phyloP scores from a whole-genome alignment of 1,140 invertebrate species.

The Trichoplusia ni region DNA sequence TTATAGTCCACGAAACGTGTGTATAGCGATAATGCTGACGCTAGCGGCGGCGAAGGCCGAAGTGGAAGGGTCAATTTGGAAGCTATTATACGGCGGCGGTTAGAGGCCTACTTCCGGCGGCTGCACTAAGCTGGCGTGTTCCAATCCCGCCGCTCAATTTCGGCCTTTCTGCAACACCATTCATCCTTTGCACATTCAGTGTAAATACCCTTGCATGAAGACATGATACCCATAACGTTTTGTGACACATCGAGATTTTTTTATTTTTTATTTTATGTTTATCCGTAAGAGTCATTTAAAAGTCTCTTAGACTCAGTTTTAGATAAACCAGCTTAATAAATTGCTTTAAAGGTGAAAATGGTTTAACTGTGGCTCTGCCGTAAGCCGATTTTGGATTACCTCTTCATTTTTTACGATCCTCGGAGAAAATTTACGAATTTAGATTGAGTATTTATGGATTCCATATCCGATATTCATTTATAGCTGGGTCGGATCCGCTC shows the following conservation, averaged over 20 bases:
- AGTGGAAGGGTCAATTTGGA: conserved; percentile 78
- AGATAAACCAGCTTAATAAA: conserved; percentile 46
- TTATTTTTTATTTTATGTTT: conserved; percentile 10
- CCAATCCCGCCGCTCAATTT: conserved; percentile 75
- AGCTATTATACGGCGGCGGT: conserved; percentile 77
- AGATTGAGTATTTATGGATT: conserved; percentile 72
- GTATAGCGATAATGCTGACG: conserved; percentile 51
- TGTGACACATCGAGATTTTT: neutral
- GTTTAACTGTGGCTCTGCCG: conserved; percentile 46
- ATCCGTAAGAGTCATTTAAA: neutral
- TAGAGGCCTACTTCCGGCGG: conserved; percentile 78
- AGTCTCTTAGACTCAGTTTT: conserved; percentile 28
- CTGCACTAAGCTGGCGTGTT: conserved; percentile 77
- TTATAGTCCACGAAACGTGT: conserved; percentile 42
- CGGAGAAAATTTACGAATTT: conserved; percentile 66
- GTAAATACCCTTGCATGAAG: conserved; percentile 57
- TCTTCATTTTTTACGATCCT: conserved; percentile 61
- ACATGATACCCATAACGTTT: neutral
- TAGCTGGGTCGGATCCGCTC: conserved; percentile 52
- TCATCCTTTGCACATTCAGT: conserved; percentile 60
- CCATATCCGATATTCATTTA: conserved; percentile 70
- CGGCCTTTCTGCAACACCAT: conserved; percentile 71
- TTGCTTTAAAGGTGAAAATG: conserved; percentile 55
- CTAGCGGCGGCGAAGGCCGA: conserved; percentile 51
- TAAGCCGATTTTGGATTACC: conserved; percentile 64